Conservation (phyloP, 2,797 vertebrate species). For the Phoebastria nigripes region DNA sequence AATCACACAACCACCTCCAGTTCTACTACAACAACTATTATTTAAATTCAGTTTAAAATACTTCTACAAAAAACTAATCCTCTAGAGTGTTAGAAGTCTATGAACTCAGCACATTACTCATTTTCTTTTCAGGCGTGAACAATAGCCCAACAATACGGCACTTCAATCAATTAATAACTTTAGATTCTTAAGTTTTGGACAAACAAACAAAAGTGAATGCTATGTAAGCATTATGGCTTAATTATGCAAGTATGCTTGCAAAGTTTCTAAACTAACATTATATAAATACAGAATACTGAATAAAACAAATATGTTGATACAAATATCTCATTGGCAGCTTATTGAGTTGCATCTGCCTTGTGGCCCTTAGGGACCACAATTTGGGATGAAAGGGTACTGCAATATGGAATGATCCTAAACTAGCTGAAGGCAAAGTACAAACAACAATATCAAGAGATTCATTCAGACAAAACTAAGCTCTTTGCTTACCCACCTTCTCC, state of each 20-base stretch:
- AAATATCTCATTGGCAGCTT: not conserved
- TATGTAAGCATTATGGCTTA: not conserved
- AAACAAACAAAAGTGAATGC: not conserved
- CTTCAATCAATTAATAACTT: not conserved
- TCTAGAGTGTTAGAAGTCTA: not conserved
- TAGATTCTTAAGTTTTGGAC: not conserved
- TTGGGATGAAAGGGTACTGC: not conserved
- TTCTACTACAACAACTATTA: not conserved
- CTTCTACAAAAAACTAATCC: not conserved
- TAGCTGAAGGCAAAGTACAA: not conserved
- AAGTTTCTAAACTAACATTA: not conserved
- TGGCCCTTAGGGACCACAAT: not conserved
- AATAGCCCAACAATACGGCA: not conserved
- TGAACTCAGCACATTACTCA: not conserved
- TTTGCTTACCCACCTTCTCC: constrained; percentile 68
- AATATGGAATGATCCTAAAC: not conserved
- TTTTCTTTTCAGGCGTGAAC: not conserved
- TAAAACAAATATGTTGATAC: not conserved
- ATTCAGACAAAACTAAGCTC: not conserved
- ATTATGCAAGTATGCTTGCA: not conserved
- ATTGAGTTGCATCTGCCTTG: not conserved
- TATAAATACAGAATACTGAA: not conserved
- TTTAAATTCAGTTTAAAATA: not conserved
- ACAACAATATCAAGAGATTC: not conserved
- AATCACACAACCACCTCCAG: not conserved